These are phyloP conservation scores for Nicator chloris DNA, from an alignment of 2,113 vertebrate genomes.

Conservation along the genomic window DNA sequence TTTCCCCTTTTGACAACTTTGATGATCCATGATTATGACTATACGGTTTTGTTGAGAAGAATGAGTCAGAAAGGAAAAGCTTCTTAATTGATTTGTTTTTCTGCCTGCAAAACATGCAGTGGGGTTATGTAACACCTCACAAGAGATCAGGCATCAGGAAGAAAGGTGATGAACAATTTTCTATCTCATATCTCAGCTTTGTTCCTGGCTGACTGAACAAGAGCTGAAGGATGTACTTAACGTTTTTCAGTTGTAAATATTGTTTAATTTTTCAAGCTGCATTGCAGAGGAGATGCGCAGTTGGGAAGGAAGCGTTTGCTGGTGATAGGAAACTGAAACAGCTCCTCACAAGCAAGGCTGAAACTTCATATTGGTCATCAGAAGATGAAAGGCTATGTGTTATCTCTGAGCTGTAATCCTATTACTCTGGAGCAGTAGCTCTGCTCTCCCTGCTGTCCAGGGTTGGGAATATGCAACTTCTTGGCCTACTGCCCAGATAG, in stretches of 20 bases:
- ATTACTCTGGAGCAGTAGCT: neutral
- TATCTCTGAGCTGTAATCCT: slow-evolving; percentile 49
- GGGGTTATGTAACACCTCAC: neutral
- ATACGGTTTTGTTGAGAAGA: neutral
- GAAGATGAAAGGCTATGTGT: slow-evolving; percentile 23
- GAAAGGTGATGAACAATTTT: slow-evolving; percentile 4
- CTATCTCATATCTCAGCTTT: neutral
- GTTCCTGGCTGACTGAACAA: neutral
- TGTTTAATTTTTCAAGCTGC: neutral
- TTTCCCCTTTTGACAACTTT: neutral
- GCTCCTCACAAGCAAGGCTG: neutral
- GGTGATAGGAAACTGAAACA: neutral
- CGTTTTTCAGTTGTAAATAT: neutral
- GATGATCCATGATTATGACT: neutral
- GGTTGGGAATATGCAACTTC: neutral
- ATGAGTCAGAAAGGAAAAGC: slow-evolving; percentile 11
- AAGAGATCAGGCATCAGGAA: neutral
- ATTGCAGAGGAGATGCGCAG: neutral
- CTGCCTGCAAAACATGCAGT: neutral
- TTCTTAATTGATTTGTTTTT: slow-evolving; percentile 37
- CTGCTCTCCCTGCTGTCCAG: slow-evolving; percentile 23
- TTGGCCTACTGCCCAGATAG: slow-evolving; percentile 25
- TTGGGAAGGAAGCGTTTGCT: neutral
- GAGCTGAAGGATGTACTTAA: neutral
- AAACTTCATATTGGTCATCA: slow-evolving; percentile 16